A percentile compares a stretch with the other conserved stretches of the same genome.
Conservation (phyloP, 2,888 invertebrate genomes). For the Oscheius sp. region DNA sequence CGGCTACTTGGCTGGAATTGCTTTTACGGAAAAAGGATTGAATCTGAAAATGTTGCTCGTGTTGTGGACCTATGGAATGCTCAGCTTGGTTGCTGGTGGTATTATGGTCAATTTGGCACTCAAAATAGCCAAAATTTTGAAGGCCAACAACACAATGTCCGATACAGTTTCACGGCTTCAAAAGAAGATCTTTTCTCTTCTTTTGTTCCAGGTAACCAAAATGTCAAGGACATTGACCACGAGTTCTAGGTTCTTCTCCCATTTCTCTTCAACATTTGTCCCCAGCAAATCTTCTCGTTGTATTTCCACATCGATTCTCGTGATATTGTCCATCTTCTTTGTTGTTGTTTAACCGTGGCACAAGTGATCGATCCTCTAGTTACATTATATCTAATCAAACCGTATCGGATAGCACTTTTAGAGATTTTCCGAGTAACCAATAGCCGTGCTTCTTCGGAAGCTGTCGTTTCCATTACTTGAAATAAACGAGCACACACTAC, state of each 20-base stretch:
- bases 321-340: not conserved
- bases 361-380: constrained; percentile 14
- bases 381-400: not conserved
- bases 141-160: not conserved
- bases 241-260: not conserved
- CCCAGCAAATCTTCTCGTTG: not conserved
- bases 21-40: no score
- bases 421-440: not conserved
- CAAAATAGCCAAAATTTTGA: not conserved
- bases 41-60: no score
- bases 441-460: no score
- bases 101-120: not conserved
- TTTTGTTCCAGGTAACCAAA: not conserved
- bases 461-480: no score
- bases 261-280: not conserved
- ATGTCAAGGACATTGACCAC: no score
- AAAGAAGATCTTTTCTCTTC: not conserved
- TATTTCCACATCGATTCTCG: not conserved
- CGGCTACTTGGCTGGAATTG: not conserved
- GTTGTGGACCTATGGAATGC: no score
- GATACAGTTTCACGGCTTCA: not conserved
- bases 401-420: not conserved
- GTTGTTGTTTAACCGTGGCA: not conserved
- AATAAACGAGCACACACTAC: no score
- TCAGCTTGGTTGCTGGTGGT: no score